Conservation (phyloP, 2,113 vertebrate genomes). For the Thymallus thymallus region DNA sequence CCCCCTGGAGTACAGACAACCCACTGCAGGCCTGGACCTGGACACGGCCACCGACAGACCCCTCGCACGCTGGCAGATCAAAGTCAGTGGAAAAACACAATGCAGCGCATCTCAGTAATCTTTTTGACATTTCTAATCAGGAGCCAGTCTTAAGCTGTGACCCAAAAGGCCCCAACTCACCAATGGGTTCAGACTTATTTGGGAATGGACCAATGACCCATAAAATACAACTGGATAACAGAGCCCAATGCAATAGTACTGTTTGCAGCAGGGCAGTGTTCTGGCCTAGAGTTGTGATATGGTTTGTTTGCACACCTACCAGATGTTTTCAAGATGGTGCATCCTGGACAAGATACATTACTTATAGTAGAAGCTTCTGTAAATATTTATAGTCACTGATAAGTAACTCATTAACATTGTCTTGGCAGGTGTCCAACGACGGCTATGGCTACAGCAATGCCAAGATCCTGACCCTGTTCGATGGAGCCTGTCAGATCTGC, state of each 20-base stretch:
- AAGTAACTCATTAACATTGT: slow-evolving; percentile 20
- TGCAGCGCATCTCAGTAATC: too few relatives aligned
- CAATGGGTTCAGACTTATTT: not conserved
- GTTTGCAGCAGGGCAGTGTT: not conserved
- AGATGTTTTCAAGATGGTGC: slow-evolving; percentile 9
- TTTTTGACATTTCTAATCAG: too few relatives aligned
- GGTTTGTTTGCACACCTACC: not conserved
- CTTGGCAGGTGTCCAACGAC: slow-evolving; percentile 86
- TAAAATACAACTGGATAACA: slow-evolving; percentile 1
- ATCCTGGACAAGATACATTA: not conserved
- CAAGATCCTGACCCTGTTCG: slow-evolving; percentile 80
- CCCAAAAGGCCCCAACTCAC: not conserved
- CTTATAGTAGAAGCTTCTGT: slow-evolving; percentile 5
- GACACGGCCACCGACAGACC: slow-evolving; percentile 62
- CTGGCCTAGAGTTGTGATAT: not conserved
- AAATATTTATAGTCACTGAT: not conserved
- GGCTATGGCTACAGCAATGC: slow-evolving; percentile 86
- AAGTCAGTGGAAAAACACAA: slow-evolving; percentile 69
- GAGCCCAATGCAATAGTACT: not conserved
- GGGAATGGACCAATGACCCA: not conserved
- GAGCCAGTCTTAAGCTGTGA: not conserved
- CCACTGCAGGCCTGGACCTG: slow-evolving; percentile 42
- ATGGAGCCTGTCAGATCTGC: slow-evolving; percentile 85
- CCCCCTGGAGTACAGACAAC: slow-evolving; percentile 62
- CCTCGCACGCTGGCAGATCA: slow-evolving; percentile 82